A percentile compares a stretch with the other conserved stretches of the same genome.
These are phyloP conservation scores for Lycia hirtaria DNA, from an alignment of 2,888 invertebrate species.

Conservation along the genomic window DNA sequence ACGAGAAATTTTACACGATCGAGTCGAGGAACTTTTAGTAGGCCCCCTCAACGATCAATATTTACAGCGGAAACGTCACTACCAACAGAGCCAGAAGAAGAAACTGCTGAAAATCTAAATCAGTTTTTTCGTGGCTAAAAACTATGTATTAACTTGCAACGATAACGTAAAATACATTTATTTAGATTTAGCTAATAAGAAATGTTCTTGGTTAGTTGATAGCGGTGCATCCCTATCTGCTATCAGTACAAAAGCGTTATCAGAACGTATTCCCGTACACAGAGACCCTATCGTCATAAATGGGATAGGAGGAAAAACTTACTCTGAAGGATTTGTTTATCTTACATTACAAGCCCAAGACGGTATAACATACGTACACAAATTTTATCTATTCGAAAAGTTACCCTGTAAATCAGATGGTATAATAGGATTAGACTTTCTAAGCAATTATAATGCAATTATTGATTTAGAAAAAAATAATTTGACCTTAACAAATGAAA, in stretches of 20 bases:
- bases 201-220: slow-evolving; percentile 1
- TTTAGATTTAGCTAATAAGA: background rate
- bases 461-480: slow-evolving; percentile 26
- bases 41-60: background rate
- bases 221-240: slow-evolving; percentile 1
- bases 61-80: background rate
- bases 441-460: slow-evolving; percentile 23
- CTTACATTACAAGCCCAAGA: background rate
- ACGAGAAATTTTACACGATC: too few relatives aligned
- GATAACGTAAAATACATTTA: background rate
- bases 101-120: background rate
- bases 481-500: slow-evolving; percentile 4
- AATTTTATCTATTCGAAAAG: slow-evolving; percentile 20
- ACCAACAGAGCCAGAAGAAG: background rate
- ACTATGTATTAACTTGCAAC: background rate
- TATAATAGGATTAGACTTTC: slow-evolving; percentile 38
- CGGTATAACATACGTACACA: background rate
- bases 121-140: slow-evolving; percentile 7
- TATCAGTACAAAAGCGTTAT: background rate
- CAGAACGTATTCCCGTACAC: background rate
- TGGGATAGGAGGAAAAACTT: slow-evolving; percentile 11
- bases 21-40: background rate
- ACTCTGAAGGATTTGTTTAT: slow-evolving; percentile 11
- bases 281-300: background rate
- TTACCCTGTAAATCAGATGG: slow-evolving; percentile 24